These are phyloP conservation scores for Tetragnatha versicolor DNA, from an alignment of 1,140 invertebrate genomes.

Conservation along the genomic window DNA sequence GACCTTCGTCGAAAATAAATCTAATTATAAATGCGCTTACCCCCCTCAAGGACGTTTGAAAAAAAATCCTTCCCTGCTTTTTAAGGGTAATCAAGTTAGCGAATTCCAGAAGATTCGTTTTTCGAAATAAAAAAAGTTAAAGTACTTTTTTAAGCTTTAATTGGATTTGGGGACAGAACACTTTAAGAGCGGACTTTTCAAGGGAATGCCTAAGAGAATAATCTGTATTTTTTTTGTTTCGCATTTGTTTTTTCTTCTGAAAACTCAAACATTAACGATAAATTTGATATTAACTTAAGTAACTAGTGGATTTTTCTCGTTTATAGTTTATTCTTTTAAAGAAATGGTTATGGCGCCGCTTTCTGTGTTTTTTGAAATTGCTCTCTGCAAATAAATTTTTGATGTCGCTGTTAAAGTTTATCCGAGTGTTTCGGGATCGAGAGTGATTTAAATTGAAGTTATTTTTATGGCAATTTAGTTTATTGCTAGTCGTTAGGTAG, in stretches of 20 bases:
- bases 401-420: too few species aligned
- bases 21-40: slow-evolving; percentile 33
- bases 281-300: slow-evolving; percentile 6
- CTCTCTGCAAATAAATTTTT: too few species aligned
- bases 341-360: too few species aligned
- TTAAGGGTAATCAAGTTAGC: slow-evolving; percentile 16
- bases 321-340: too few species aligned
- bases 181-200: not conserved
- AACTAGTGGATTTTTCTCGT: not conserved
- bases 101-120: not conserved
- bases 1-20: slow-evolving; percentile 25
- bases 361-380: too few species aligned
- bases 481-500: too few species aligned
- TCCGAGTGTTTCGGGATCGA: too few species aligned
- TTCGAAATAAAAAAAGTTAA: not conserved
- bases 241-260: not conserved
- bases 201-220: not conserved
- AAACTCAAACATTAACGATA: not conserved
- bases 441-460: too few species aligned
- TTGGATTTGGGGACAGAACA: slow-evolving; percentile 15
- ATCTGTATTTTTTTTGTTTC: not conserved
- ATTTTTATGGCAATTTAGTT: too few species aligned
- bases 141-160: slow-evolving; percentile 20
- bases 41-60: not conserved
- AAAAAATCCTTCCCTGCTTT: not conserved